Conservation (phyloP, 2,797 vertebrate genomes). For the Muraenolepis orangiensis region DNA sequence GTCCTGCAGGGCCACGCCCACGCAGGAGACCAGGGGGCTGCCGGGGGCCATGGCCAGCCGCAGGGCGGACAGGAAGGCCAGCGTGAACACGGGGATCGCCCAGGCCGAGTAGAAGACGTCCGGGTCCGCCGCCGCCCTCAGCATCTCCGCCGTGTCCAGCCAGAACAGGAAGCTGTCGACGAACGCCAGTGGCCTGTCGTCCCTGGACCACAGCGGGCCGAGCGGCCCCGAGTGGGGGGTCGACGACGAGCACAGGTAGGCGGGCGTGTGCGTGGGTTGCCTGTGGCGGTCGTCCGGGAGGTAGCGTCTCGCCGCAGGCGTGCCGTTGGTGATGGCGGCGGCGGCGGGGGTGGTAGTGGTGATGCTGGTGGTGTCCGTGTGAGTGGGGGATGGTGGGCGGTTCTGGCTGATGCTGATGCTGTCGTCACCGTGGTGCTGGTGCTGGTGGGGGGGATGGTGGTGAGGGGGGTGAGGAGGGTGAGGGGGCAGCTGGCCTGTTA, state of each 20-base stretch:
- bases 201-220: conserved; percentile 56
- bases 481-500: conserved; percentile 55
- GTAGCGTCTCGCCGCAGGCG: conserved; percentile 31
- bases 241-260: conserved; percentile 61
- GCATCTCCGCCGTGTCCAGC: conserved; percentile 80
- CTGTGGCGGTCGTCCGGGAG: not conserved
- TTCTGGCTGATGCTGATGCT: conserved; percentile 28
- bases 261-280: conserved; percentile 4
- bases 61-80: conserved; percentile 74
- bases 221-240: conserved; percentile 46
- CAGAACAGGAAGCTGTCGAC: conserved; percentile 75
- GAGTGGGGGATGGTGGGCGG: conserved; percentile 2
- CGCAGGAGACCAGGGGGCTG: conserved; percentile 57
- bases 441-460: conserved; percentile 40
- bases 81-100: conserved; percentile 76
- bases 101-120: conserved; percentile 70
- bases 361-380: not conserved
- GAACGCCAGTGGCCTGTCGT: conserved; percentile 67
- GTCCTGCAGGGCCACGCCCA: conserved; percentile 74
- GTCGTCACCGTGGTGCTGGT: conserved; percentile 3
- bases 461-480: conserved; percentile 42
- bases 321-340: conserved; percentile 44
- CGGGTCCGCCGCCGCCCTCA: conserved; percentile 66
- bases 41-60: conserved; percentile 65
- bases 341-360: conserved; percentile 33